Evolutionary conservation across 2,888 invertebrate genomes (phyloP).

Genomic region (Hipparchia sbordonii): DNA sequence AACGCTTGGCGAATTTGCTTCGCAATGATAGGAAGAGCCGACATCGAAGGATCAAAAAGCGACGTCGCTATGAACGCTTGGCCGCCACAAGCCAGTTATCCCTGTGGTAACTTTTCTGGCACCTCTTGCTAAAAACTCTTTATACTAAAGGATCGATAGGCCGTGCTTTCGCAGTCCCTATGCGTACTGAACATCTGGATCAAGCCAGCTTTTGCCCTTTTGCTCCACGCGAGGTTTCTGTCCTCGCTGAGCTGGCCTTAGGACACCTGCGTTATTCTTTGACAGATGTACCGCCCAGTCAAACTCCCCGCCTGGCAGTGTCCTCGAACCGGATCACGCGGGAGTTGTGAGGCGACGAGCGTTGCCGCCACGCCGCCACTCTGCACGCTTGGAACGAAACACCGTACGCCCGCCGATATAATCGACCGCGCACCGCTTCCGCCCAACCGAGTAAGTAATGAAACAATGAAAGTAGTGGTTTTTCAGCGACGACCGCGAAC

Average conservation of each 20-base stretch:
- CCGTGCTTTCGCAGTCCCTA: too few relatives aligned
- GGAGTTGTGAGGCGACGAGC: too few relatives aligned
- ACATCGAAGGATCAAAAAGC: slow-evolving; percentile 89
- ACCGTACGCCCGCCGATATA: too few relatives aligned
- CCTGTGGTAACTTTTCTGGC: slow-evolving; percentile 82
- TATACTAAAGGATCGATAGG: slow-evolving; percentile 47
- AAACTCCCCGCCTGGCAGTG: neutral
- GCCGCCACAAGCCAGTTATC: slow-evolving; percentile 87
- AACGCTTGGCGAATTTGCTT: slow-evolving; percentile 43
- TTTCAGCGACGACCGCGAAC: too few relatives aligned
- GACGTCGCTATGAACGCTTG: slow-evolving; percentile 86
- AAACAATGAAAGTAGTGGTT: too few relatives aligned
- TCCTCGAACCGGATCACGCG: too few relatives aligned
- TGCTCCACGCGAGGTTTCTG: slow-evolving; percentile 85
- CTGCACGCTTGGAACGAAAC: too few relatives aligned
- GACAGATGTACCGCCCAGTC: neutral
- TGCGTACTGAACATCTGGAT: slow-evolving; percentile 78
- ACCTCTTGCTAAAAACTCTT: slow-evolving; percentile 85
- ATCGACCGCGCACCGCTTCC: too few relatives aligned
- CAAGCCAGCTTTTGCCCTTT: slow-evolving; percentile 87
- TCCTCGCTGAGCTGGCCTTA: slow-evolving; percentile 52
- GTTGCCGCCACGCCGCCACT: too few relatives aligned
- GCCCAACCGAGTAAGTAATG: too few relatives aligned
- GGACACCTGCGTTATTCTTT: neutral
- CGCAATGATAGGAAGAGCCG: slow-evolving; percentile 89